Base-by-base conservation (phyloP, 2,113 vertebrate genomes). In the Muntiacus reevesi region DNA sequence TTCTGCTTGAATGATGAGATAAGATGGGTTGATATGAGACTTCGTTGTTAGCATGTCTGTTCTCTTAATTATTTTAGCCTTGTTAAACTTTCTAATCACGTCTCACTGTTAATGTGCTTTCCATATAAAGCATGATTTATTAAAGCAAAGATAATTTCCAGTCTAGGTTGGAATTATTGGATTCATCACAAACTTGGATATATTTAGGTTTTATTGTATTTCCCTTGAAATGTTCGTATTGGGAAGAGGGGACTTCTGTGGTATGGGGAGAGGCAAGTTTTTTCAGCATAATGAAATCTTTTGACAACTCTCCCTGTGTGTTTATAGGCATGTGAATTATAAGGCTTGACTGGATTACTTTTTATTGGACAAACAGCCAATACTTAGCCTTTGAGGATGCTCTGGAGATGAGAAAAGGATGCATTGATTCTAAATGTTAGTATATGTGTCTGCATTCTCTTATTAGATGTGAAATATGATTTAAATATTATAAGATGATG, bases 181-280 rank as follows among this genome's bases (percentile, higher is more conserved):
- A 81, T 64, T 94, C 30, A 87, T 83, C 50, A 74, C 57, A 93
- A 62, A 96, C 54, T 74, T 78, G 74, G n/a, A 92, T 27, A 59
- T 89, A 87, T 40, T 90, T 87, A 84, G 27, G 8, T 67, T 96
- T 93, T 45, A 67, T 27, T 67, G 11, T 71, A 67, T 87, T 91
- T 97, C 52, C 36, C 83, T 95, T 95, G 60, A 96, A 82, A 95
- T 91, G 50, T 43, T 91, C 64, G 14, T 45, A 25, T 91, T 28
- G 57, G 17, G 30, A 79, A 83, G 55, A 86, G 67, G 67, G n/a
- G 67, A 74, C 8, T 40, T 74, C 67, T 40, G n/a, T 74, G 10
- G 10, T 40, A 74, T 40, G n/a, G 19, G 67, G 67, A 74, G 79
- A 62, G 60, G 19, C 30, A 81, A 93, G 64, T 74, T 13, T 71